Base-by-base conservation (phyloP, 2,113 vertebrate genomes). In the Alosa alosa region DNA sequence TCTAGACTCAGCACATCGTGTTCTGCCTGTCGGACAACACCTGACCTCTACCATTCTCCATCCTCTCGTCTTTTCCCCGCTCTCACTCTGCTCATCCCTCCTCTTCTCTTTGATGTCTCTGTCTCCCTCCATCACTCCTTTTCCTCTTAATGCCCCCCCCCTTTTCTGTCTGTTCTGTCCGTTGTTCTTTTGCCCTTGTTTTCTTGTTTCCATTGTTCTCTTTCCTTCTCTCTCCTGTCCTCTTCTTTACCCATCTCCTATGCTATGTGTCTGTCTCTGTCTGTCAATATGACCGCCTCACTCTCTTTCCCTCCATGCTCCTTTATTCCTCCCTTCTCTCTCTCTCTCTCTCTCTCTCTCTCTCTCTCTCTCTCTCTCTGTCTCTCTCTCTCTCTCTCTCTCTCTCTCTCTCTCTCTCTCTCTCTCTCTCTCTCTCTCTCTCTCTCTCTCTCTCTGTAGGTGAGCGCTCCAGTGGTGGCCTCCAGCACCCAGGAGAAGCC, bases 401-500 rank as follows among this genome's bases (percentile, higher is more conserved):
- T 2, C 49, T 50, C 49, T 50, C 49, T 9, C 49, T 50, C 49
- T 50, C 1, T 50, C 49, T 50, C 49, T 50, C 49, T 50, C 49
- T 18, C 52, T 55, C 52, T 18, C 52, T 18, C 1, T 20, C 52
- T 18, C 17, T 18, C 52, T 55, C 52, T 55, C 52, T 5, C 1
- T 6, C 15, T 72, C 15, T 0, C 25, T 8, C 7, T 85, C 83
- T 15, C 84, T 10, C 81, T 82, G 81, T 92, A 99, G 98, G 98
- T 99, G 94, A 99, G 98, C 86, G 95, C 98, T 85, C 98, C 98
- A 0, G 97, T 99, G 84, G 96, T 99, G 88, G 94, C 98, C 0
- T 97, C 98, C 0, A 94, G 97, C 88, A 96, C 97, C 0, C 98
- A 99, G 91, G 98, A 99, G 92, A 99, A 99, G 85, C 97, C 97